Evolutionary conservation across 2,113 vertebrate genomes (phyloP).

Genomic region (Rhea pennata): DNA sequence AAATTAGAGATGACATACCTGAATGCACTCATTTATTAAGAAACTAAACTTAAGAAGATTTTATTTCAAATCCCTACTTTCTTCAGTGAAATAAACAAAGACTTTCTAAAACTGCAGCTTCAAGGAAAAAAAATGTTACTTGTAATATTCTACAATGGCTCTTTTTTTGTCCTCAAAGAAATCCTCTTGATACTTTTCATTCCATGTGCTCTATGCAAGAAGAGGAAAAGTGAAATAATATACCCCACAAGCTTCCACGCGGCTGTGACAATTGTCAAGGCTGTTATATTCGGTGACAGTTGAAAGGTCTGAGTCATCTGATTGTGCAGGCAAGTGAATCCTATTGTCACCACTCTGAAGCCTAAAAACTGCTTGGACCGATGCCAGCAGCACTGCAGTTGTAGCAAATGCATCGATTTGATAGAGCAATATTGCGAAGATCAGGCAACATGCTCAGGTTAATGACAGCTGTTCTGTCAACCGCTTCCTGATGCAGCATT

Average conservation of each 20-base stretch:
- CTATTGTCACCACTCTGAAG: neutral
- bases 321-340: neutral
- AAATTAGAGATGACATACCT: neutral
- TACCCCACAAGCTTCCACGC: neutral
- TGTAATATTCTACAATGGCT: neutral
- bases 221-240: neutral
- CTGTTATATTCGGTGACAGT: neutral
- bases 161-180: neutral
- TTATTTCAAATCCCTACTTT: neutral
- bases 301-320: neutral
- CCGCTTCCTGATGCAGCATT: neutral
- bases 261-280: neutral
- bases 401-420: neutral
- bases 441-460: neutral
- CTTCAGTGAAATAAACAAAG: neutral
- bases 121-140: neutral
- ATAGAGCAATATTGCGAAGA: neutral
- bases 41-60: neutral
- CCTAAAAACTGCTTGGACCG: neutral
- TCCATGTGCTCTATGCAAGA: neutral
- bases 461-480: neutral
- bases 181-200: neutral
- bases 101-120: neutral
- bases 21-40: neutral
- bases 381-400: neutral